These are phyloP conservation scores for Patella depressa DNA, from an alignment of 2,888 invertebrate species.

Conservation along the genomic window DNA sequence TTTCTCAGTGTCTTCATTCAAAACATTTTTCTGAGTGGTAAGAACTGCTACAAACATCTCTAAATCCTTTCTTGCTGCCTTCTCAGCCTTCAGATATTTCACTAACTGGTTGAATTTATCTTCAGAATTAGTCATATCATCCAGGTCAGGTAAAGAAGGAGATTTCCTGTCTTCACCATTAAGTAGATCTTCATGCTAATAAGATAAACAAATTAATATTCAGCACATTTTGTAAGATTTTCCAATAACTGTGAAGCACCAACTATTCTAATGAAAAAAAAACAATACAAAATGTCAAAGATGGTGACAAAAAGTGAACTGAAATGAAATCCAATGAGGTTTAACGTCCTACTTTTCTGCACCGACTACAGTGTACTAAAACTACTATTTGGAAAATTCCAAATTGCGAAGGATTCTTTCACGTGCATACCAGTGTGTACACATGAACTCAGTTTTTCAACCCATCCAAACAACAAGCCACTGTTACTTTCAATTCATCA, in stretches of 20 bases:
- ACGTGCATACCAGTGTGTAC: too few relatives aligned
- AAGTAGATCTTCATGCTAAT: not conserved
- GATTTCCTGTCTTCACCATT: slow-evolving; percentile 37
- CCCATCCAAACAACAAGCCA: too few relatives aligned
- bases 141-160: slow-evolving; percentile 60
- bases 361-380: too few relatives aligned
- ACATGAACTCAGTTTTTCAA: too few relatives aligned
- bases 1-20: slow-evolving; percentile 73
- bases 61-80: slow-evolving; percentile 72
- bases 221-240: not conserved
- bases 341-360: too few relatives aligned
- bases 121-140: slow-evolving; percentile 53
- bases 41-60: slow-evolving; percentile 75
- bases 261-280: not conserved
- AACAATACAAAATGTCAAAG: not conserved
- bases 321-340: not conserved
- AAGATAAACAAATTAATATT: not conserved
- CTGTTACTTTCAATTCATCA: too few relatives aligned
- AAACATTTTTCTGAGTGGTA: slow-evolving; percentile 73
- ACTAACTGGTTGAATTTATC: slow-evolving; percentile 70
- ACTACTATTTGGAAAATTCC: too few relatives aligned
- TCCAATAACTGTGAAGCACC: not conserved
- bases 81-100: slow-evolving; percentile 72
- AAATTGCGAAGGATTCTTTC: too few relatives aligned
- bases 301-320: not conserved